Base-by-base conservation (phyloP, 2,113 vertebrate genomes). In the Corythornis madagascariensis region DNA sequence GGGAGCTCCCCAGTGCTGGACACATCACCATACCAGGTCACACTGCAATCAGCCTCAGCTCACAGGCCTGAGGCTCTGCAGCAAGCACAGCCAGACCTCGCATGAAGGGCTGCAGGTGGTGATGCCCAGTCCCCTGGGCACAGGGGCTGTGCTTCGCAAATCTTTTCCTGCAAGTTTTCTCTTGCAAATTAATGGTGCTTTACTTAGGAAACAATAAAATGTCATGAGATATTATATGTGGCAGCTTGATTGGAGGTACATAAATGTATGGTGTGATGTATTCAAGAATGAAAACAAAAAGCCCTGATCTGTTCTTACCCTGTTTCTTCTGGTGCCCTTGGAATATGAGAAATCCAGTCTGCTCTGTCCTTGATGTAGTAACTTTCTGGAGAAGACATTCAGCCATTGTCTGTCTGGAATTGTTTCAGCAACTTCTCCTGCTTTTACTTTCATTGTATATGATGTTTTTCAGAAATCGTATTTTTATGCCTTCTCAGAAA, bases 161-260 rank as follows among this genome's bases (percentile, higher is more conserved):
- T 17, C 38, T 90, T 94, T 93, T 89, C 72, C 45, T 90, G 31
- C 60, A 81, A 78, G 88, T 96, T 50, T 71, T 75, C 53, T 80
- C 64, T 90, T 83, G 69, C 50, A 95, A 95, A 95, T 69, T 21
- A 92, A 89, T 69, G 29, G 20, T 76, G 13, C 83, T 96, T 85
- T 94, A 91, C 67, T 86, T 85, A 77, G 29, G 48, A 69, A 5
- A 40, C 16, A 57, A 83, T 70, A 79, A 92, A 92, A 74, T 50
- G 69, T 74, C 82, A 22, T 16, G 31, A 33, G 48, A 69, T 75
- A 35, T 55, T 66, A 11, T 26, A 35, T 52, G 65, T 63, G 65
- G 63, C 69, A 88, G 60, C 82, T 84, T 70, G 63, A 4, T 35
- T 56, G n/a, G 9, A 24, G 11, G 17, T 65, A 31, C 57, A 33